A percentile compares a stretch with the other conserved stretches of the same genome.
These are phyloP conservation scores for Elysia crispata DNA, from an alignment of 2,888 invertebrate genomes.

Conservation along the genomic window DNA sequence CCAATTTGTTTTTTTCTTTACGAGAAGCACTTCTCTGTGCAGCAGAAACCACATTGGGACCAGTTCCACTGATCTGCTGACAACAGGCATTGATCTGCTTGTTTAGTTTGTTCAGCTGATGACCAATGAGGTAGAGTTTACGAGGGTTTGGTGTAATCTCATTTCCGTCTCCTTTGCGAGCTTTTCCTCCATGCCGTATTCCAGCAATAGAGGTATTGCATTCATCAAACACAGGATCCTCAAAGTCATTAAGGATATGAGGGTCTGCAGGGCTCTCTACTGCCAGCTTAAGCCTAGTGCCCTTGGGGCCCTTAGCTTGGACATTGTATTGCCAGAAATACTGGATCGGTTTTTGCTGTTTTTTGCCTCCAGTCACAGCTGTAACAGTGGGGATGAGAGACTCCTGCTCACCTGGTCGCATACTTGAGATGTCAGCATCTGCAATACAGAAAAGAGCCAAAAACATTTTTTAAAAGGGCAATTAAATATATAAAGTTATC, in stretches of 20 bases:
- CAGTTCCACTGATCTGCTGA: constrained; percentile 12
- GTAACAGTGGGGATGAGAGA: constrained; percentile 41
- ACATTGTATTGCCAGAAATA: constrained; percentile 99
- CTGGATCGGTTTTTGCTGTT: constrained; percentile 63
- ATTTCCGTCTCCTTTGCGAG: constrained; percentile 97
- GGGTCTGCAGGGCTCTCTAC: constrained; percentile 88
- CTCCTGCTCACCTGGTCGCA: constrained; percentile 48
- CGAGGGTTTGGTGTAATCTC: constrained; percentile 96
- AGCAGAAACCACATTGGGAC: constrained; percentile 79
- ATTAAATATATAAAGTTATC: no score
- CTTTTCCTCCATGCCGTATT: constrained; percentile 80
- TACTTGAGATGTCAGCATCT: constrained; percentile 50
- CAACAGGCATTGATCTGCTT: constrained; percentile 84
- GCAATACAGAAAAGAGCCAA: constrained; percentile 1
- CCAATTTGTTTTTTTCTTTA: constrained; percentile 98
- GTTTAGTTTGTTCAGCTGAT: constrained; percentile 92
- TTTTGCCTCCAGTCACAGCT: constrained; percentile 48
- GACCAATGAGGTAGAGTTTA: constrained; percentile 92
- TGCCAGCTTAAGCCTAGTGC: constrained; percentile 83
- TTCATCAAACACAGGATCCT: constrained; percentile 97
- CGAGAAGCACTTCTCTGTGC: constrained; percentile 77
- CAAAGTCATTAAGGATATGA: constrained; percentile 91
- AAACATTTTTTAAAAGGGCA: background rate
- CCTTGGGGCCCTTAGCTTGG: constrained; percentile 98
- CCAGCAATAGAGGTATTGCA: constrained; percentile 60